Conservation (phyloP, 2,113 vertebrate genomes). For the rat (Rattus norvegicus) region GRCr8 NC_086023.1:88629001-88629500, state of each 20-base stretch:
- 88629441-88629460: constrained; percentile 63
- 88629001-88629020: fast-evolving
- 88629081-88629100: too few species aligned
- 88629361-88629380: constrained; percentile 83
- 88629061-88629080: not conserved
- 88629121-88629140: not conserved
- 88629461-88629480: constrained; percentile 80
- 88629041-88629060: not conserved
- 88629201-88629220: constrained; percentile 40
- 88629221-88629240: not conserved
- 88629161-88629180: not conserved
- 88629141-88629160: not conserved
- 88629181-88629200: not conserved
- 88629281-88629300: constrained; percentile 12
- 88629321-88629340: constrained; percentile 80
- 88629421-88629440: constrained; percentile 81
- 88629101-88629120: not conserved
- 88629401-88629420: constrained; percentile 78
- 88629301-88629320: not conserved
- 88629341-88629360: constrained; percentile 76
- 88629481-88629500: constrained; percentile 64
- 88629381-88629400: constrained; percentile 83
- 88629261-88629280: not conserved
- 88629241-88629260: not conserved
- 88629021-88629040: not conserved